Base-by-base conservation (phyloP, 2,888 invertebrate species). In the Apomyelois bistriatella region DNA sequence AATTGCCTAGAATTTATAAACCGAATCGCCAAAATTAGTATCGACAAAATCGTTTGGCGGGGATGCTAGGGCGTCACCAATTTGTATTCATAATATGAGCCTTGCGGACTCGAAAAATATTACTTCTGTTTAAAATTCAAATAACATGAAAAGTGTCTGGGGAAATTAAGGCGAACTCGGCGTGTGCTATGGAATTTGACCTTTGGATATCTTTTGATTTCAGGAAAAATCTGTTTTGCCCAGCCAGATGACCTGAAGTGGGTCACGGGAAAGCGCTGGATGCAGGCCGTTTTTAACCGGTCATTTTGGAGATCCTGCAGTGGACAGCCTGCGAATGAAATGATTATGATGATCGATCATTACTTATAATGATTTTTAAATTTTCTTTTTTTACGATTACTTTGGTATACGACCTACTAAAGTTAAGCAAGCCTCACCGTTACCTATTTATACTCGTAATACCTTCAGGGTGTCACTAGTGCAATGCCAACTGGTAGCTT, bases 51-150 rank as follows among this genome's bases (percentile, higher is more conserved):
- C 15, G 40, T 17, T 16, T 10, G 15, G n/a, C 12, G 3, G 30
- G 38, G 49, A 40, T 16, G 41, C 40, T 50, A 15, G 40, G 17
- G 15, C 30, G 15, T 32, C 32, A 32, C 49, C 22, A 15, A 50
- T 50, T 50, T 50, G 32, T 50, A 50, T 50, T 50, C 49, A 50
- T 50, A 41, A 50, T 50, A 50, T 50, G 49, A 50, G 28, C 38
- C 16, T 36, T 50, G 40, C 4, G 40, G 32, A 50, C 38, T 40
- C 49, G 7, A 50, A 38, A 50, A 50, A 40, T 50, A 50, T 50
- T 50, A 50, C 40, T 40, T 28, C 49, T 32, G 7, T 13, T 50
- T 50, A 50, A 50, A 50, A 50, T 50, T 50, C 49, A 50, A 50
- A 41, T 50, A 13, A 40, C 49, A 50, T 30, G 40, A 50, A 50